Percentiles rank a stretch among this genome's conserved stretches.
Evolutionary conservation across 2,888 invertebrate genomes (phyloP).

Genomic region (Drosophila anomalata): DNA sequence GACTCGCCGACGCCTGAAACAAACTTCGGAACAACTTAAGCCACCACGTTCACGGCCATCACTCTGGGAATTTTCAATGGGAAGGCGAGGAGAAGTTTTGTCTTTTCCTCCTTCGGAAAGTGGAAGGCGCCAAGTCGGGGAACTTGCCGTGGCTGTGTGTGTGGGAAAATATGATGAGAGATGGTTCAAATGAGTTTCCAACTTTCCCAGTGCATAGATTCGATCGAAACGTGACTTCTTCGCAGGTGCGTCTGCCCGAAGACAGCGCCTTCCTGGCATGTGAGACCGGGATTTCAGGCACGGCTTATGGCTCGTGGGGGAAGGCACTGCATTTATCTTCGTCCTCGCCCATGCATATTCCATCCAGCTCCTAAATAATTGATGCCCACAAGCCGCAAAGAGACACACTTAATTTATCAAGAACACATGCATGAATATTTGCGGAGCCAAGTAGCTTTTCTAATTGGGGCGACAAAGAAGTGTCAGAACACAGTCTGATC

Average conservation of each 20-base stretch:
- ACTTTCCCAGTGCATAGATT: conserved; percentile 28
- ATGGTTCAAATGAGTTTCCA: conserved; percentile 38
- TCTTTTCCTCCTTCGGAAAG: neutral
- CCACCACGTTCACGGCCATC: conserved; percentile 27
- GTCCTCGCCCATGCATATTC: conserved; percentile 8
- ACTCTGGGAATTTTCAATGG: conserved; percentile 19
- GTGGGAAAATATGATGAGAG: conserved; percentile 21
- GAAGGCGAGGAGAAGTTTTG: neutral
- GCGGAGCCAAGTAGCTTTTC: conserved; percentile 21
- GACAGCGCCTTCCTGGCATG: conserved; percentile 17
- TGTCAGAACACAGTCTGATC: neutral
- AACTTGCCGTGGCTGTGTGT: neutral
- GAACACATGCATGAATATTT: conserved; percentile 33
- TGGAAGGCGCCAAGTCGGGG: too few species aligned
- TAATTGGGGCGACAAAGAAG: conserved; percentile 19
- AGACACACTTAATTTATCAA: conserved; percentile 43
- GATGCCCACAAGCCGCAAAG: conserved; percentile 34
- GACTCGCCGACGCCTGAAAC: conserved; percentile 13
- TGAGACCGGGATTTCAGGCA: conserved; percentile 20
- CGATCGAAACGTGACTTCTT: conserved; percentile 48
- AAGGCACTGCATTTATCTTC: conserved; percentile 33
- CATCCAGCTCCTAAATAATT: conserved; percentile 24
- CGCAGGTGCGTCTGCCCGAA: conserved; percentile 9
- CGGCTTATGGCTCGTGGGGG: neutral
- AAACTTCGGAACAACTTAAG: conserved; percentile 34